Percentiles rank a stretch among this genome's conserved stretches.
phyloP scores from a whole-genome alignment of 1,140 invertebrate genomes.

The Acyrthosiphon pisum region DNA sequence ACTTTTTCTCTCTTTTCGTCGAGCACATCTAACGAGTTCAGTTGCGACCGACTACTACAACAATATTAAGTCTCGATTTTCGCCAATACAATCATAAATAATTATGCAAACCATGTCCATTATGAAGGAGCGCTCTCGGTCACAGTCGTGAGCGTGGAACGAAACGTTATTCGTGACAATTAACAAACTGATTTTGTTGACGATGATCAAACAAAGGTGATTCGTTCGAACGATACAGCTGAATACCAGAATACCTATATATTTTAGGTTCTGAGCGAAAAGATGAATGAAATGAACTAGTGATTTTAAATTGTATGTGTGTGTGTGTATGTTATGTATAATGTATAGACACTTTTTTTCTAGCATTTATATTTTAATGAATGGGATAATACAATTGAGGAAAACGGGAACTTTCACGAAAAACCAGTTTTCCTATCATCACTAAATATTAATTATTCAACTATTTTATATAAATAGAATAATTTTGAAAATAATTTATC shows the following conservation, averaged over 20 bases:
- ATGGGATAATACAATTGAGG: too few species aligned
- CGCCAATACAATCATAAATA: not conserved
- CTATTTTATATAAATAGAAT: too few species aligned
- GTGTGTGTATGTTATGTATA: too few species aligned
- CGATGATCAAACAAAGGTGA: not conserved
- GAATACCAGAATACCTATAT: not conserved
- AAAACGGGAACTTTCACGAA: too few species aligned
- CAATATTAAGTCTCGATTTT: conserved; percentile 1
- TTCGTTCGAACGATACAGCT: not conserved
- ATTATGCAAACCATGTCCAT: not conserved
- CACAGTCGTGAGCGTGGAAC: not conserved
- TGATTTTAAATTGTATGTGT: too few species aligned
- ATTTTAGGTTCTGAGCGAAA: too few species aligned
- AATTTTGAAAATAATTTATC: too few species aligned
- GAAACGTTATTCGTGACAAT: not conserved
- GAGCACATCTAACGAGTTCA: not conserved
- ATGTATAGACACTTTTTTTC: too few species aligned
- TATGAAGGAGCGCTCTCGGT: not conserved
- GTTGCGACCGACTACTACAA: not conserved
- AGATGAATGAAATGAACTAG: too few species aligned
- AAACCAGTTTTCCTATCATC: too few species aligned
- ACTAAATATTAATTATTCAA: too few species aligned
- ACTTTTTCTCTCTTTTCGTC: not conserved
- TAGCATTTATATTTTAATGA: too few species aligned
- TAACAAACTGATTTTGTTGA: not conserved